Conservation (phyloP, 53 echinoderm and acorn worm genomes). For the Arbacia lixula region DNA sequence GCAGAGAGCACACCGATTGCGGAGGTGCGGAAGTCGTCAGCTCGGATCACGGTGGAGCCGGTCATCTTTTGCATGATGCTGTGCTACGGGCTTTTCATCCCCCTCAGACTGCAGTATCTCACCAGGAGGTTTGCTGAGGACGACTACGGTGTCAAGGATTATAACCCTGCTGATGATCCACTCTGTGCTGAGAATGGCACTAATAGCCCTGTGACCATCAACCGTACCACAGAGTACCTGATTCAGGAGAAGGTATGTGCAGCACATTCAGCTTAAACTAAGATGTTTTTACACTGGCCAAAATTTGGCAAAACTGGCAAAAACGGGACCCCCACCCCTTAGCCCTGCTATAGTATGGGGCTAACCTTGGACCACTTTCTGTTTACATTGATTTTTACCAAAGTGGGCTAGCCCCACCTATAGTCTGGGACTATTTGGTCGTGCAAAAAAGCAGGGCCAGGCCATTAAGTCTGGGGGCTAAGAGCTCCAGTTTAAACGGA, state of each 20-base stretch:
- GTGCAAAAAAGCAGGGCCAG: no score
- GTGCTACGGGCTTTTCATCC: conserved; percentile 63
- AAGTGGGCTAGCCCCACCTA: no score
- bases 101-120: conserved; percentile 76
- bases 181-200: not conserved
- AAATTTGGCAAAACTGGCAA: no score
- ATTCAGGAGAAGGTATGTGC: conserved; percentile 48
- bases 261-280: no score
- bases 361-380: no score
- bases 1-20: conserved; percentile 16
- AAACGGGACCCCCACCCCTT: no score
- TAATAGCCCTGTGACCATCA: not conserved
- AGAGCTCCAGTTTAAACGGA: no score
- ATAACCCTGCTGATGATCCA: conserved; percentile 1
- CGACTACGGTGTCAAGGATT: conserved; percentile 24
- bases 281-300: no score
- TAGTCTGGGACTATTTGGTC: no score
- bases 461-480: no score
- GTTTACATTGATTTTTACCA: no score
- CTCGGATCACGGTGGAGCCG: conserved; percentile 84
- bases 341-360: no score
- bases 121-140: conserved; percentile 49
- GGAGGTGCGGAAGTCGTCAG: not conserved
- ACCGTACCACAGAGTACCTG: conserved; percentile 11
- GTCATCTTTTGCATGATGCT: conserved; percentile 67